Base-by-base conservation (phyloP, 23 tunicate species). In the Halocynthia aurantium region DNA sequence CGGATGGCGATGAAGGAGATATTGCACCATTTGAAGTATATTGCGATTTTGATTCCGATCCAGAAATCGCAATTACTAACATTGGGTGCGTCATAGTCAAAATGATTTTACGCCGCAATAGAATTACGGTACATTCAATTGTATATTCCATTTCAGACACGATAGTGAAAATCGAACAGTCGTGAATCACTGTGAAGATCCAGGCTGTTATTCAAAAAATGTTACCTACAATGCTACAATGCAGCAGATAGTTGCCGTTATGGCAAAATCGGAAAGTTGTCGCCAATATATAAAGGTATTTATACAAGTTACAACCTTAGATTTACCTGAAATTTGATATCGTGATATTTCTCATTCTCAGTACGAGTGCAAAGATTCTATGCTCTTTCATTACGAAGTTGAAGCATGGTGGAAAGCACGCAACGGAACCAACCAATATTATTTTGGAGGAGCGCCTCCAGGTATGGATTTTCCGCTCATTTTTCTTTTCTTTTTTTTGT, bases 11-110 rank as follows among this genome's bases (percentile, higher is more conserved):
- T 15, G 70, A 65, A 20, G 70, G 70, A 9, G 70, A 11, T 10
- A 65, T 65, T 40, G 70, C 70, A 20, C 70, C 70, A 49, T 65
- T 65, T 49, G 70, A 65, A 15, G 70, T 65, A 9, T 65, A 65
- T 65, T 65, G 70, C 22, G 70, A 65, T 65, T 20, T 65, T 40
- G n/a, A 65, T 15, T 65, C 70, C 49, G 6, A 65, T 65, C 70
- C 70, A 10, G 70, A 65, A 0, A 20, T 40, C 49, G 70, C 70
- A 10, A 15, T 15, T 65, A 65, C 70, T 13, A 65, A 20, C 6
- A 9, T 65, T 10, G n/a, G n/a, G 70, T 65, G 31, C 22, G 44
- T 0, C 44, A 31, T 31, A 31, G 44, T 31, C 4, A 31, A 31
- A 31, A 31, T 31, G 44, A 31, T 31, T 31, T 31, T 31, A 31